Conservation (phyloP, 2,888 invertebrate genomes). For the Ganaspis brasiliensis region DNA sequence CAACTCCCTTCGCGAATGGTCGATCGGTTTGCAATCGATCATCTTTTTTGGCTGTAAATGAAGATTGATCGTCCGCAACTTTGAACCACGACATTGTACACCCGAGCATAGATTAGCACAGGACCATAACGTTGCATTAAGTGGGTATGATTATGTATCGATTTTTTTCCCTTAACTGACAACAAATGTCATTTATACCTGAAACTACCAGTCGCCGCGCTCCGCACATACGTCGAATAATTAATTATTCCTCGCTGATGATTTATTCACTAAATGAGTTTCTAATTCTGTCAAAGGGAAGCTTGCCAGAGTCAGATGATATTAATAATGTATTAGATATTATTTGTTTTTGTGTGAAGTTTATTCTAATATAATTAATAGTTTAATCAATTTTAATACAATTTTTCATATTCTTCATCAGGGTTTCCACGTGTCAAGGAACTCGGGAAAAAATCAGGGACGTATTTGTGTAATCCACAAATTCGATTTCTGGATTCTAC, state of each 20-base stretch:
- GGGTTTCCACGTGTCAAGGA: too few relatives aligned
- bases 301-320: background rate
- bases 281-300: constrained; percentile 12
- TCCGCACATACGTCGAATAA: background rate
- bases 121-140: constrained; percentile 27
- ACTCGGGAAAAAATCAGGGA: too few relatives aligned
- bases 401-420: too few relatives aligned
- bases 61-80: constrained; percentile 53
- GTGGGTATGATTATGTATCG: constrained; percentile 28
- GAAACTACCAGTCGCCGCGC: background rate
- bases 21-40: constrained; percentile 56
- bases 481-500: too few relatives aligned
- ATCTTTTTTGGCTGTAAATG: constrained; percentile 55
- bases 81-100: constrained; percentile 17
- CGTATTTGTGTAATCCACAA: too few relatives aligned
- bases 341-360: too few relatives aligned
- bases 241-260: background rate
- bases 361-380: too few relatives aligned
- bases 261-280: constrained; percentile 2
- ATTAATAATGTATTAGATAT: background rate
- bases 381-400: too few relatives aligned
- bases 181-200: constrained; percentile 35
- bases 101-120: constrained; percentile 13
- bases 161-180: constrained; percentile 28
- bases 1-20: constrained; percentile 30